Conservation (phyloP, 1,140 invertebrate species). For the Drosophila novamexicana region DNA sequence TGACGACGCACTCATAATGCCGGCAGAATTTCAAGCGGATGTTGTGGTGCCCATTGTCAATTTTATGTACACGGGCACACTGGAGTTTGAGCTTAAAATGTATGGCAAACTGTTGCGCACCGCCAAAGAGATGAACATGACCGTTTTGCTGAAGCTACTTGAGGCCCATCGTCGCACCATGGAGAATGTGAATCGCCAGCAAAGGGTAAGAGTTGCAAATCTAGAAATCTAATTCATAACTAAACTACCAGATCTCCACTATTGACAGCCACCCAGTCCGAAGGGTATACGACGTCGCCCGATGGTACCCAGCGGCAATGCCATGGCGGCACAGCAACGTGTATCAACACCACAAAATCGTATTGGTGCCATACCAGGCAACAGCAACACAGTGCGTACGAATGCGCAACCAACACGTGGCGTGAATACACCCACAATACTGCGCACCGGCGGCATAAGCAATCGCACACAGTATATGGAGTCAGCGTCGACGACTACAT, state of each 20-base stretch:
- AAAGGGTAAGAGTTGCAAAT: slow-evolving; percentile 53
- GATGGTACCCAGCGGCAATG: slow-evolving; percentile 35
- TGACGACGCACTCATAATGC: slow-evolving; percentile 89
- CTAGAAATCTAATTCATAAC: not conserved
- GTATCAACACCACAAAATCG: slow-evolving; percentile 44
- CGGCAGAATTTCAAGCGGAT: slow-evolving; percentile 89
- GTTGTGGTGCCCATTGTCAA: slow-evolving; percentile 90
- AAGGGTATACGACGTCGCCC: slow-evolving; percentile 67
- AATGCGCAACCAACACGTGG: slow-evolving; percentile 50
- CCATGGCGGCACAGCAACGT: slow-evolving; percentile 48
- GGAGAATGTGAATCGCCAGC: slow-evolving; percentile 71
- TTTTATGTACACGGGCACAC: slow-evolving; percentile 94
- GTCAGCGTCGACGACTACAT: slow-evolving; percentile 83
- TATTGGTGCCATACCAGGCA: slow-evolving; percentile 7
- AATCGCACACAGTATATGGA: slow-evolving; percentile 45
- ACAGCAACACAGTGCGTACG: slow-evolving; percentile 26
- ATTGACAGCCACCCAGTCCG: slow-evolving; percentile 71
- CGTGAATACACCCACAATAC: slow-evolving; percentile 36
- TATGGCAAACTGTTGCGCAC: slow-evolving; percentile 90
- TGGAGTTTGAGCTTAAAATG: slow-evolving; percentile 91
- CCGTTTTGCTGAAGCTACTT: slow-evolving; percentile 91
- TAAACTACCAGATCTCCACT: not conserved
- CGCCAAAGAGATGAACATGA: slow-evolving; percentile 93
- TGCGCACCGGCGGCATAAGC: slow-evolving; percentile 39
- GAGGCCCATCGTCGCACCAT: slow-evolving; percentile 89